Base-by-base conservation (phyloP, 1,140 invertebrate species). In the Notospermus geniculatus region DNA sequence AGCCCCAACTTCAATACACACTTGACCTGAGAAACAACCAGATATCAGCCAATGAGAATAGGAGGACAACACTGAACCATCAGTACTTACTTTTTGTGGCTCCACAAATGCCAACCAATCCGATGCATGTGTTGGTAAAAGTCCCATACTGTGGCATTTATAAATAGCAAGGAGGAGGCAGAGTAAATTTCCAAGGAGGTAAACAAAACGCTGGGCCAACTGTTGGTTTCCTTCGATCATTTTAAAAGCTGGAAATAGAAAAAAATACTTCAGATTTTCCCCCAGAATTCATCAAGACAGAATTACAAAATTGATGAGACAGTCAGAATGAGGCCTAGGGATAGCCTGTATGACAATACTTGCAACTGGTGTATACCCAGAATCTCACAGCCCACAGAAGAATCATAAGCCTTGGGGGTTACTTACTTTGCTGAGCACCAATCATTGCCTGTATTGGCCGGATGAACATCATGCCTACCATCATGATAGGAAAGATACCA, bases 401-500 rank as follows among this genome's bases (percentile, higher is more conserved):
- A n/a, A n/a, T n/a, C n/a, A n/a, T n/a, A n/a, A n/a, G n/a, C n/a
- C n/a, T n/a, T n/a, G n/a, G n/a, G n/a, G n/a, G n/a, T 36, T 25
- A 57, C 55, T 83, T 80, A 87, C 87, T 93, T 65, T 89, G 87
- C 76, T 93, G 90, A 59, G 93, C 89, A 1, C 91, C 85, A 76
- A 97, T 93, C 22, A 99, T 84, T 9, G 95, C 93, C 83, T 98
- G 96, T 1, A 99, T 88, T 17, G 95, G 95, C 67, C 94, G 84
- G 62, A 98, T 90, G 65, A 98, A 91, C 77, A 98, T 87, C 97
- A 99, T 99, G 39, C 94, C 94, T 22, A 99, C 93, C 96, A 99
- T 99, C 97, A 99, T 99, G n/a, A 99, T 98, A 1, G 97, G 97
- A 75, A 99, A 98, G 67, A 99, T 98, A 0, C 95, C 98, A 72